A percentile compares a stretch with the other conserved stretches of the same genome.
Conservation (phyloP, 2,113 vertebrate species). For the Oncorhynchus gorbuscha region DNA sequence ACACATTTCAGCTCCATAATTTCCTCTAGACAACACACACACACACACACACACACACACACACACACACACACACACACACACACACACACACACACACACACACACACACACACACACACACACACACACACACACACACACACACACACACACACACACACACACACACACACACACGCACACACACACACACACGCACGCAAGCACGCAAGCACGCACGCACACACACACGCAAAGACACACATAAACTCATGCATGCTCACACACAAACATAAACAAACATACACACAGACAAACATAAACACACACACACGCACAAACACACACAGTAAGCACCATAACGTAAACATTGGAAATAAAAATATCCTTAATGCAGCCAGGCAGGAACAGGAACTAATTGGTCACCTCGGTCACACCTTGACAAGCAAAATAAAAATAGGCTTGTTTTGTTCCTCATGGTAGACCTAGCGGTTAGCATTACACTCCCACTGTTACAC, state of each 20-base stretch:
- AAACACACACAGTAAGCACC: neutral
- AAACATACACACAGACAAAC: constrained; percentile 7
- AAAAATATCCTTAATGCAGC: constrained; percentile 26
- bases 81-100: neutral
- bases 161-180: constrained; percentile 10
- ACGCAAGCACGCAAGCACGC: neutral
- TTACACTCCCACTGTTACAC: neutral
- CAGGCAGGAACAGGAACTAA: constrained; percentile 13
- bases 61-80: neutral
- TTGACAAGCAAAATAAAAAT: constrained; percentile 2
- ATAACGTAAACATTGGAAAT: constrained; percentile 36
- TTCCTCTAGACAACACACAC: constrained; percentile 33
- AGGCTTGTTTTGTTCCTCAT: constrained; percentile 32
- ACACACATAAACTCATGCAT: neutral
- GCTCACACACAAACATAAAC: constrained; percentile 1
- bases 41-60: neutral
- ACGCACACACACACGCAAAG: neutral
- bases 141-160: constrained; percentile 5
- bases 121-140: constrained; percentile 6
- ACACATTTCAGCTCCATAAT: constrained; percentile 31
- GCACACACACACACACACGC: neutral
- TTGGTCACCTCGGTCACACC: constrained; percentile 44
- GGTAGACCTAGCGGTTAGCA: neutral
- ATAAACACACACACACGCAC: constrained; percentile 9
- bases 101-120: neutral